These are phyloP conservation scores for Amaurobius ferox DNA, from an alignment of 2,888 invertebrate species.

Conservation along the genomic window DNA sequence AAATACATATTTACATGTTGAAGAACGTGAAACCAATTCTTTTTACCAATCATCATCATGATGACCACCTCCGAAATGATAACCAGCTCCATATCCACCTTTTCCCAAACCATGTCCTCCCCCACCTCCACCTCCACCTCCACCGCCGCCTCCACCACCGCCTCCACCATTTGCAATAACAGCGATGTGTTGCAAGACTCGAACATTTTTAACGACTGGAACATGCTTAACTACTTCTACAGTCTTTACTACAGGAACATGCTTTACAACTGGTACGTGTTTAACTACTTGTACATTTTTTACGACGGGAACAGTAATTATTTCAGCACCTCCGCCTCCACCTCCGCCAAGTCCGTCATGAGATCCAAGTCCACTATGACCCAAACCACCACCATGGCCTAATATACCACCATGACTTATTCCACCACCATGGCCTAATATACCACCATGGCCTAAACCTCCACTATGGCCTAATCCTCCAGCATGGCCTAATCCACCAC, in stretches of 20 bases:
- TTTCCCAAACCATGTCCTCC: neutral
- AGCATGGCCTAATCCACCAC: neutral
- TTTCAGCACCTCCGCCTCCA: neutral
- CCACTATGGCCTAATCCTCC: neutral
- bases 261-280: neutral
- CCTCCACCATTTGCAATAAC: neutral
- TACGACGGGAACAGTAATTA: slow-evolving; percentile 1
- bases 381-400: neutral
- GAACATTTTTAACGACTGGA: slow-evolving; percentile 3
- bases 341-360: neutral
- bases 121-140: neutral
- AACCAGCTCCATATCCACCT: neutral
- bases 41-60: neutral
- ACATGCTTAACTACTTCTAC: slow-evolving; percentile 1
- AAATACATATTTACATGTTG: neutral
- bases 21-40: neutral
- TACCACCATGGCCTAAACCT: neutral
- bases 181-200: neutral
- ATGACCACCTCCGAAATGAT: slow-evolving; percentile 5
- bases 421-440: neutral
- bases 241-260: neutral
- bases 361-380: neutral
- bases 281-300: neutral
- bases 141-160: neutral
- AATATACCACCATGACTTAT: too few relatives aligned